phyloP scores from a whole-genome alignment of 2,113 vertebrate genomes.

The Elgaria multicarinata region DNA sequence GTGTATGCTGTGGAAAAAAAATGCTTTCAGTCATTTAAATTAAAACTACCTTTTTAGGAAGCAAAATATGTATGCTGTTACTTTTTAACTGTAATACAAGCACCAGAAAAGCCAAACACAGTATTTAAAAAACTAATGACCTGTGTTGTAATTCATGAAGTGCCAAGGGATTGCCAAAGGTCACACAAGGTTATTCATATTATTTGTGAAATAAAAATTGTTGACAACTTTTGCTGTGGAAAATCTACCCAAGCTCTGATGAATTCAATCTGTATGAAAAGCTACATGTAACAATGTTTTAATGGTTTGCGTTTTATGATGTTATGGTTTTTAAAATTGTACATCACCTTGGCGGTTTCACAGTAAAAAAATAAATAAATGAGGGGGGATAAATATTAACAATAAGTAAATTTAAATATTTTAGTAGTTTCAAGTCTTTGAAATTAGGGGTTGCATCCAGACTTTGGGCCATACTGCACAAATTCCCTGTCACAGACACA shows the following conservation, averaged over 20 bases:
- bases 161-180: constrained; percentile 69
- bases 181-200: constrained; percentile 69
- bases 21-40: constrained; percentile 45
- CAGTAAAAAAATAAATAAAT: no score
- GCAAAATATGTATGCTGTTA: constrained; percentile 72
- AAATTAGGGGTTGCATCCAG: not conserved
- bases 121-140: constrained; percentile 67
- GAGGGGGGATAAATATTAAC: no score
- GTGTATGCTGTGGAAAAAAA: not conserved
- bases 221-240: not conserved
- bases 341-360: no score
- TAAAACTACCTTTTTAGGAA: constrained; percentile 56
- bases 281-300: not conserved
- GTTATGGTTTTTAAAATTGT: no score
- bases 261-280: not conserved
- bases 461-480: no score
- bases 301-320: no score
- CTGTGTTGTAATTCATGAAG: constrained; percentile 48
- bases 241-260: not conserved
- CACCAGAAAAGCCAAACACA: constrained; percentile 54
- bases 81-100: constrained; percentile 69
- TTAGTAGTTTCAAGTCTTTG: not conserved
- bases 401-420: no score
- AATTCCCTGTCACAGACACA: no score
- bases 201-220: not conserved